Base-by-base conservation (phyloP, 2,888 invertebrate species). In the Notodromas monacha region DNA sequence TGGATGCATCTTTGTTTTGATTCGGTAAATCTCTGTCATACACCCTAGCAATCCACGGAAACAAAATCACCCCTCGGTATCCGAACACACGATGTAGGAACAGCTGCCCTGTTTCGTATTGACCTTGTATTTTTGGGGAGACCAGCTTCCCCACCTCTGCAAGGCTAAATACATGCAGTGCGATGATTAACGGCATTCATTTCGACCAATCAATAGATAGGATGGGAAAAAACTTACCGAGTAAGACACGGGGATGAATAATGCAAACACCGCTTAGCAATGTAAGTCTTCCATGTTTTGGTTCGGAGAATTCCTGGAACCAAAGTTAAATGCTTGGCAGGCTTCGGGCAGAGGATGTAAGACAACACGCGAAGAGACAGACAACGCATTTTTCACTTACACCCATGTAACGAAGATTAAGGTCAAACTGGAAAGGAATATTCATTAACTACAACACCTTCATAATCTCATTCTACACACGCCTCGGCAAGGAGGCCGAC, bases 1-100 rank as follows among this genome's bases (percentile, higher is more conserved):
- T n/a, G n/a, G n/a, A n/a, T n/a, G n/a, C n/a, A n/a, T n/a, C n/a
- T n/a, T 63, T 61, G 41, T 58, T 60, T 45, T 65, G 65, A 41
- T 58, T 62, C 2, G 68, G 68, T 31, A 68, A 55, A 56, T 86
- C 84, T 42, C 86, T 59, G 45, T 92, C 89, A 44, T 81, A 89
- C 2, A 89, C 79, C 44, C 76, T 61, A 5, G 89, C 89, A 35
- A 77, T 54, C 86, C 92, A 92, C 2, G 92, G 86, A 48, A 92
- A 92, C 30, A 96, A 56, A 34, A 92, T 68, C 10, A 96, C 81
- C 3, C 92, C 92, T 40, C 92, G 60, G 48, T 96, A 96, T 11
- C 89, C 89, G 50, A 96, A 96, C 12, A 92, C 72, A 43, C 76
- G 65, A 47, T 96, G 96, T 31, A 96, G 56, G 49, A 96, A 86